Evolutionary conservation across 1,140 invertebrate species (phyloP), one percentile per base, ranked within the genome.

Genomic region (Anagrus nilaparvatae): DNA sequence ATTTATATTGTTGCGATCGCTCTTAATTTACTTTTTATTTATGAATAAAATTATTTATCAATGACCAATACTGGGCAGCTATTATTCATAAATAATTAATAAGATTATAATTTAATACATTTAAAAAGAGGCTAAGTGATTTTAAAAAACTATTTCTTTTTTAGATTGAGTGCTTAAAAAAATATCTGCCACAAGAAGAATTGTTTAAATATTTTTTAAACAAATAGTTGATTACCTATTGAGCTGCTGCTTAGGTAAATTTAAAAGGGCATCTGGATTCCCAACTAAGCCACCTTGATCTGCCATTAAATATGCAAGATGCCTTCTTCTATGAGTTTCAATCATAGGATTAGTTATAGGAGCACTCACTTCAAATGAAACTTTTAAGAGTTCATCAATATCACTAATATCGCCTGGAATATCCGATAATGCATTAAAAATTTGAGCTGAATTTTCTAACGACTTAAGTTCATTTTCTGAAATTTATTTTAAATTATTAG

Each of bases 371-470:
- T 71, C 61, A 44, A 74, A 59, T 10, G 76, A 74, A 31, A 76
- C 58, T 71, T 82, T 67, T 49, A 86, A 72, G 37, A 87, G 65
- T 52, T 77, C 73, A 57, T 94, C 87, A 32, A 94, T 84, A 73
- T 94, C 87, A 60, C 91, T 83, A 35, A 96, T 81, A 63, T 90
- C 84, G 14, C 87, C 86, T 43, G 93, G 93, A 56, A 96, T 88
- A 60, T 95, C 89, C 7, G 92, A 96, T 2, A 98, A 69, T 10
- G 87, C 87, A 69, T 97, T 97, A 61, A 97, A 97, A 57, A 98
- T 95, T 70, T 96, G 86, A 16, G 92, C 92, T 4, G 92, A 96
- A 67, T 93, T 93, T 58, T 90, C 87, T 49, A 91, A 69, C 48
- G 78, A 72, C 47, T 78, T 79, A 13, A 93, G 70, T 55, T 88